Evolutionary conservation across 1,140 invertebrate species (phyloP), one percentile per base, ranked within the genome.

Genomic region (Trachelipus rathkii): DNA sequence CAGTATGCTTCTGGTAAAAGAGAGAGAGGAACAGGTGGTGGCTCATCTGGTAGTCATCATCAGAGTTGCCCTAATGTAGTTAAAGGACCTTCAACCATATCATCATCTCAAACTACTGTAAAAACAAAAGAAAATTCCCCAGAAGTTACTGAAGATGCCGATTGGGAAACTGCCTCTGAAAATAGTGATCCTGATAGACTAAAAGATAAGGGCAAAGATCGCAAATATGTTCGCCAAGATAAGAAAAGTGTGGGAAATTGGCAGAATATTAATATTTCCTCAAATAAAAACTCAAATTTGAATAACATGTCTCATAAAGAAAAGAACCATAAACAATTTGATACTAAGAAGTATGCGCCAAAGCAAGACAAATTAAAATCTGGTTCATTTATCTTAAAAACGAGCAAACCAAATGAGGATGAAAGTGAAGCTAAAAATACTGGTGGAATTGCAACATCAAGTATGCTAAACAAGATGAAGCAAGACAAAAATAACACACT

Each of bases 131-230:
- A 86, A 77, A 84, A 85, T 45, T 86, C 86, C 21, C 87, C 86
- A n/a, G 87, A 88, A 79, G 84, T 84, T 23, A 79, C 73, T 33
- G 84, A 83, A 15, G 87, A 86, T 78, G 87, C 88, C 72, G 88
- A 89, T 76, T 89, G 88, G 88, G 88, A 89, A 82, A 89, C 88
- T 44, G 88, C 88, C n/a, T 88, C 88, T n/a, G 88, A 89, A 81
- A 88, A 87, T 81, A 89, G 88, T 83, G 87, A 87, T 81, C 82
- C 87, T 45, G 82, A 84, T 11, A 84, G 84, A 46, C 84, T 82
- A 9, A 71, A 76, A 73, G 78, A 72, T 53, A 72, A 78, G 46
- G 75, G 72, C 4, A 72, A 79, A 67, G 78, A 60, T 81, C 77
- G 50, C 4, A 60, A 60, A 60, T 60, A 60, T 8, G 50, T 13